Percentiles rank a stretch among this genome's conserved stretches.
phyloP scores from a whole-genome alignment of 2,888 invertebrate species.

The Polydrusus tereticollis region DNA sequence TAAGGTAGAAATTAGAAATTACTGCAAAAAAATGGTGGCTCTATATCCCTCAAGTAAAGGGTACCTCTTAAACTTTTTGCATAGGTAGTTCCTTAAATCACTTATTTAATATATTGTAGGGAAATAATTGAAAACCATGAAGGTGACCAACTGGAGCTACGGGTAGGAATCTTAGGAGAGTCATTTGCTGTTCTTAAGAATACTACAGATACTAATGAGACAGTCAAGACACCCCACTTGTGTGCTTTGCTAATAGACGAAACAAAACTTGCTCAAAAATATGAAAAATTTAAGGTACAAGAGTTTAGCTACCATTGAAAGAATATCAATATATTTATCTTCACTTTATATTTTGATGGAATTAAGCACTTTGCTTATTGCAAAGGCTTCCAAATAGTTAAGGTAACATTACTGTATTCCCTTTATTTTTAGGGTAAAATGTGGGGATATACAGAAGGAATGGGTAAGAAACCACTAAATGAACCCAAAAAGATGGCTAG shows the following conservation, averaged over 20 bases:
- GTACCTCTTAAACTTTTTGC: too few species aligned
- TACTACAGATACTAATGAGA: background rate
- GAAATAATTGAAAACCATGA: background rate
- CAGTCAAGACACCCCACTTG: background rate
- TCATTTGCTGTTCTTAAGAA: slow-evolving; percentile 18
- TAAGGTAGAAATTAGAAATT: too few species aligned
- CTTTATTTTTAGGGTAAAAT: slow-evolving; percentile 25
- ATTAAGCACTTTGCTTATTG: too few species aligned
- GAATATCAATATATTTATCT: too few species aligned
- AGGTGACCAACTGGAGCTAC: slow-evolving; percentile 7
- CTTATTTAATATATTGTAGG: background rate
- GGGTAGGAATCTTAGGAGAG: slow-evolving; percentile 13
- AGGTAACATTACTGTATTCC: background rate
- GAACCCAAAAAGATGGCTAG: slow-evolving; percentile 30
- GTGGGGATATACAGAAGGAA: slow-evolving; percentile 35
- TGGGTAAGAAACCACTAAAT: slow-evolving; percentile 16
- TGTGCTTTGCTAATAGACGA: slow-evolving; percentile 34
- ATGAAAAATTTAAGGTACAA: slow-evolving; percentile 29
- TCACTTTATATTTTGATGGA: too few species aligned
- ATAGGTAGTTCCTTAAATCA: too few species aligned
- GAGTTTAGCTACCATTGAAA: too few species aligned
- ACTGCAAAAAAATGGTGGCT: too few species aligned
- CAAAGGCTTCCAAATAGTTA: background rate
- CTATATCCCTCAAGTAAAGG: too few species aligned
- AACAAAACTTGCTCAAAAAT: slow-evolving; percentile 24